Base-by-base conservation (phyloP, 2,113 vertebrate genomes). In the Passer montanus region DNA sequence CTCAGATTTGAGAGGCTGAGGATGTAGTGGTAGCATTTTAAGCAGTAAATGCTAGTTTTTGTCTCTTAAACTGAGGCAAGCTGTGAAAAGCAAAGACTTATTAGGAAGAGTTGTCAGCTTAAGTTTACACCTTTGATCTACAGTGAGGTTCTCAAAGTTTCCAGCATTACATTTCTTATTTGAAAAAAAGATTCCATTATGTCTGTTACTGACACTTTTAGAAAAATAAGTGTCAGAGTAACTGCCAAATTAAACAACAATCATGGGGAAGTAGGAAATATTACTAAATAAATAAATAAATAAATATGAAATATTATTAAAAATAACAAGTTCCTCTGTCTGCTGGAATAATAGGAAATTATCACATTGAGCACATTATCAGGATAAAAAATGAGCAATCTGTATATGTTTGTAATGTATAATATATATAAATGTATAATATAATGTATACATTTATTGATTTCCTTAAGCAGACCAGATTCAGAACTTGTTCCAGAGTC, bases 51-150 rank as follows among this genome's bases (percentile, higher is more conserved):
- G 76, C 64, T 92, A 28, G 44, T 87, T 90, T 95, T 84, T 93
- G 44, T 55, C 60, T 81, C 59, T 88, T 85, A 94, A 90, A 94
- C 85, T 70, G 35, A 75, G 67, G 84, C 55, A 72, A 84, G 47
- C 66, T 96, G 63, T 92, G 85, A 90, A 96, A 86, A 94, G 83
- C 56, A 75, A 50, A 82, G 72, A 59, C 24, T 88, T 95, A 73
- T 23, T 93, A 76, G 59, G 67, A 87, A 53, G 56, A 63, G 68
- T 41, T 91, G 87, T 90, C 90, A 81, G 75, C 47, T 41, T 41
- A 91, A 73, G 68, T 96, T 96, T 83, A 31, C 87, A 84, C 89
- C n/a, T 94, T 68, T 52, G 13, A 44, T 84, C 15, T 39, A 52
- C 58, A n/a, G 44, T 72, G 60, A 93, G 6, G 47, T 73, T 80